Evolutionary conservation across 2,113 vertebrate genomes (phyloP).

Genomic region (Raja brachyura): DNA sequence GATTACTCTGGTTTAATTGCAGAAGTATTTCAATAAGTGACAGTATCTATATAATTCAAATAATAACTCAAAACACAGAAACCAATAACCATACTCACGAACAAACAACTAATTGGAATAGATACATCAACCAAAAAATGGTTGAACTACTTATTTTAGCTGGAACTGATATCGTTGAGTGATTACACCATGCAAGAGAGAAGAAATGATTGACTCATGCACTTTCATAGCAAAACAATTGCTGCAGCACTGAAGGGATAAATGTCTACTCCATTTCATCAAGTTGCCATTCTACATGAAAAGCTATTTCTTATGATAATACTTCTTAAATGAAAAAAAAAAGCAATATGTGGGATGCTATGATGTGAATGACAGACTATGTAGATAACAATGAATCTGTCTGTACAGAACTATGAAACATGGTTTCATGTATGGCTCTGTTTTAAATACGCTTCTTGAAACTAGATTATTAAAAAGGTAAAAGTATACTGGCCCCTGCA

Average conservation of each 20-base stretch:
- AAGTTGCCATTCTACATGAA: background rate
- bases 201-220: conserved; percentile 19
- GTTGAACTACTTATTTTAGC: background rate
- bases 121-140: background rate
- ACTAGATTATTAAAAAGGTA: background rate
- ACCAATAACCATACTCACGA: background rate
- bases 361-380: background rate
- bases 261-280: background rate
- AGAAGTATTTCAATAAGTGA: background rate
- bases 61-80: background rate
- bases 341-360: background rate
- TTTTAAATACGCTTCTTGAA: background rate
- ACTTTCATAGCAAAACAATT: conserved; percentile 2
- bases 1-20: background rate
- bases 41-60: background rate
- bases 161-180: background rate
- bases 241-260: background rate
- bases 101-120: background rate
- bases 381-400: background rate
- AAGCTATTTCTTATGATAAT: background rate
- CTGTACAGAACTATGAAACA: background rate
- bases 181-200: background rate
- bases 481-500: background rate
- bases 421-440: background rate
- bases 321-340: background rate